Base-by-base conservation (phyloP, 2,113 vertebrate species). In the Sapajus apella region DNA sequence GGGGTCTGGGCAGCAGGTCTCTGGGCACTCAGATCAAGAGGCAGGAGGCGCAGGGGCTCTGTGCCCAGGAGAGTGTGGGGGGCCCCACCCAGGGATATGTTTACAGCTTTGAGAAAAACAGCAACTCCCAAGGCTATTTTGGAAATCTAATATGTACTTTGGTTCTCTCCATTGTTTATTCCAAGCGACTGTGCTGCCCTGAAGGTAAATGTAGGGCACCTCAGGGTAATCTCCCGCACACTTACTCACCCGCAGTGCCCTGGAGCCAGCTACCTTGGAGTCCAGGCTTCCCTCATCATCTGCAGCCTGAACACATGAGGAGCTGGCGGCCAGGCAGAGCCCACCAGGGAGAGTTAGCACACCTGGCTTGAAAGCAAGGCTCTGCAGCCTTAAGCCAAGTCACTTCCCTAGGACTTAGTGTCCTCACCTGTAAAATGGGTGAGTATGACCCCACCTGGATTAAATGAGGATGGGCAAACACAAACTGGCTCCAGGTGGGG, bases 131-230 rank as follows among this genome's bases (percentile, higher is more conserved):
- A 52, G 72, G 90, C 98, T 98, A 97, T 98, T 98, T 96, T 97
- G 82, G 98, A 97, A 94, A 72, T 32, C 43, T 98, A 98, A 98
- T 98, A 10, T 94, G 97, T 92, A 97, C 95, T 66, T 90, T 97
- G 84, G 91, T 73, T 52, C 73, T 68, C 83, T 90, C 83, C 1
- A 20, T 18, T 97, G 96, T 97, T 98, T 97, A 97, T 88, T 87
- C 55, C 43, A n/a, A 70, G 64, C 1, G 66, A 10, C 70, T 23
- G 18, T 45, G 66, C 13, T 1, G 1, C 86, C 73, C 40, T 2
- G n/a, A 87, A 96, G 86, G 92, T 97, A 72, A 92, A 40, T 10
- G 17, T 25, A 14, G 32, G 58, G 93, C 91, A 45, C 68, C 32
- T 87, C 64, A 0, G 7, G 3, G 25, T 2, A 8, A 11, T 12